Evolutionary conservation across 2,797 vertebrate genomes (phyloP), one percentile per base, ranked within the genome.

Genomic region (Dendrocincla tyrannina): DNA sequence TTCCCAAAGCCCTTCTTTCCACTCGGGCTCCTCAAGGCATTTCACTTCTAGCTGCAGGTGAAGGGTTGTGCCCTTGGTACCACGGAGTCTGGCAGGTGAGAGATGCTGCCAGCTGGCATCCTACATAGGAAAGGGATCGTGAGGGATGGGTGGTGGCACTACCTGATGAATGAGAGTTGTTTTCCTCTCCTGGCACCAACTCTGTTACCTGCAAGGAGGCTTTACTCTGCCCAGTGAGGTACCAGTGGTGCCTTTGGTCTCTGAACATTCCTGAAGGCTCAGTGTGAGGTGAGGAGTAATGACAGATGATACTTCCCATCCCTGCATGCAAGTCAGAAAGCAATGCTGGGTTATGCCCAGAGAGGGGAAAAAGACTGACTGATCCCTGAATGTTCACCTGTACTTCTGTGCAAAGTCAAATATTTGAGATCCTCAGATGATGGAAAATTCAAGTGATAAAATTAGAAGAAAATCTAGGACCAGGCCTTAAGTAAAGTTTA

Each of bases 401-500:
- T 27, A 11, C 44, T 63, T 72, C 81, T 67, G 12, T 30, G 49
- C 5, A 1, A 86, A 93, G 50, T 49, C 44, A 88, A 86, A 76
- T 73, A 84, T 86, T 84, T 84, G 46, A 92, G 85, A 30, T 18
- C 23, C 28, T 67, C 15, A 25, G 68, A 59, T 10, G 49, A 88
- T 60, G 82, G 73, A 44, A 90, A 88, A 79, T 55, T 80, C 76
- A 88, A 58, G 58, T 35, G 59, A 35, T 75, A 50, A 6, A 81
- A 89, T 74, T 80, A 88, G 60, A 81, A 89, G 32, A 72, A 35
- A 91, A 88, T 56, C 41, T 69, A 66, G 30, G 75, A 68, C 44
- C 55, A 32, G 47, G 17, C 78, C 59, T 75, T 69, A 77, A 88
- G 53, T 82, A 72, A 80, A 88, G 62, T 77, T 85, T 84, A 89